Evolutionary conservation across 1,140 invertebrate species (phyloP), one percentile per base, ranked within the genome.

Genomic region (Cecropterus lyciades): DNA sequence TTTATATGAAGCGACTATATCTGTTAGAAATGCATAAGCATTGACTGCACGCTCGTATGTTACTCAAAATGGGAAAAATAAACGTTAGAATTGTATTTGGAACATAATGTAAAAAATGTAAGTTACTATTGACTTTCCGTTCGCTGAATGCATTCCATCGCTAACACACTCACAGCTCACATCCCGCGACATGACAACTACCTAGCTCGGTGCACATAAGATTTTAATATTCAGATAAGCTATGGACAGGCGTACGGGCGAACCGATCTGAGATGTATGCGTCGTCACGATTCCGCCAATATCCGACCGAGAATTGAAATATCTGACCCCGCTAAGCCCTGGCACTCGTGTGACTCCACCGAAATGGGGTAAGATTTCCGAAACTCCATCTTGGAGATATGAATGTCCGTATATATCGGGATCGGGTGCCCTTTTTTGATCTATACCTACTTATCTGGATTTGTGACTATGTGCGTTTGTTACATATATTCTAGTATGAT

Each of bases 301-400:
- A 86, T 86, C 82, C 84, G 84, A 78, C 69, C 64, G 73, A 78
- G 76, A 77, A 86, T 86, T 86, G 84, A 86, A 86, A 86, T 86
- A 86, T 86, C 82, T 86, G 81, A 84, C 80, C 81, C 70, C 57
- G 59, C 63, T 55, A 59, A 59, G 56, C 57, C 72, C 40, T 33
- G 13, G 27, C 33, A 20, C 62, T 52, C 55, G 42, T 16, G 55
- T 45, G 55, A 24, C 55, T 9, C 46, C 46, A 48, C 55, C 65
- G 20, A 56, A 68, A 68, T 63, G 51, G 66, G 51, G 53, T 62
- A 68, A 68, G 66, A 68, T 63, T 63, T 68, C 66, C 66, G 59
- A 43, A 14, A 63, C 53, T 13, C 43, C 57, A 62, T 68, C 66
- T 68, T 24, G 0, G 52, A 20, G 66, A 68, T 68, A 56, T 56